phyloP scores from a whole-genome alignment of 2,888 invertebrate species.

The Onchidella celtica region DNA sequence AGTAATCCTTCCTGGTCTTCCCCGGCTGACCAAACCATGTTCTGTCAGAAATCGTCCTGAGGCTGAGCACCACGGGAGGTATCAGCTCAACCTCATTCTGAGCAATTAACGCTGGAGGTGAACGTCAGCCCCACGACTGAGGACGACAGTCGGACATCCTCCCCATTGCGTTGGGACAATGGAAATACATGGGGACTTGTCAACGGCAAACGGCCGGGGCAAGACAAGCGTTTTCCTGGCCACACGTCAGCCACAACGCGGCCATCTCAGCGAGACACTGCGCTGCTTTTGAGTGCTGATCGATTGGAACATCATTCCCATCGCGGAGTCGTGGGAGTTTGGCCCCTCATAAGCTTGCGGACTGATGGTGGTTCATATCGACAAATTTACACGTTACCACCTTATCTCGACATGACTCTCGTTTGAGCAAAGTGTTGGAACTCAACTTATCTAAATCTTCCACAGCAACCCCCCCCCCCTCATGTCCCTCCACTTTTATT shows the following conservation, averaged over 20 bases:
- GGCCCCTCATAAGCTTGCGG: background rate
- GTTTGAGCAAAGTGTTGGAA: too few species aligned
- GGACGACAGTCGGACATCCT: constrained; percentile 32
- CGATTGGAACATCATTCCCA: constrained; percentile 23
- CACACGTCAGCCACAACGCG: constrained; percentile 9
- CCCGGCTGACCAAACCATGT: too few species aligned
- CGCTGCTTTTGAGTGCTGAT: constrained; percentile 26
- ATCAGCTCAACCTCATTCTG: background rate
- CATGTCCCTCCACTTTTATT: too few species aligned
- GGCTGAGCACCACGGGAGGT: constrained; percentile 17
- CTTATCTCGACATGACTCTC: too few species aligned
- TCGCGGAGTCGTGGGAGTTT: background rate
- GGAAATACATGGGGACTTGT: constrained; percentile 20
- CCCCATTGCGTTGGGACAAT: constrained; percentile 20
- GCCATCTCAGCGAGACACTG: constrained; percentile 18
- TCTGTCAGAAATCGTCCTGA: too few species aligned
- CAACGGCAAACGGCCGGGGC: constrained; percentile 18
- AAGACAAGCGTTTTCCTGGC: constrained; percentile 30
- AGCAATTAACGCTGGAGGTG: constrained; percentile 29
- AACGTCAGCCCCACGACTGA: constrained; percentile 20
- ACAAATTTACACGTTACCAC: too few species aligned
- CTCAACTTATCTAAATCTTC: too few species aligned
- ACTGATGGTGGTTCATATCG: too few species aligned
- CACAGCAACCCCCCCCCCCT: too few species aligned
- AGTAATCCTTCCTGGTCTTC: too few species aligned